Percentiles rank a stretch among this genome's conserved stretches.
Conservation (phyloP, 2,888 invertebrate genomes). For the Agrotis clavis region DNA sequence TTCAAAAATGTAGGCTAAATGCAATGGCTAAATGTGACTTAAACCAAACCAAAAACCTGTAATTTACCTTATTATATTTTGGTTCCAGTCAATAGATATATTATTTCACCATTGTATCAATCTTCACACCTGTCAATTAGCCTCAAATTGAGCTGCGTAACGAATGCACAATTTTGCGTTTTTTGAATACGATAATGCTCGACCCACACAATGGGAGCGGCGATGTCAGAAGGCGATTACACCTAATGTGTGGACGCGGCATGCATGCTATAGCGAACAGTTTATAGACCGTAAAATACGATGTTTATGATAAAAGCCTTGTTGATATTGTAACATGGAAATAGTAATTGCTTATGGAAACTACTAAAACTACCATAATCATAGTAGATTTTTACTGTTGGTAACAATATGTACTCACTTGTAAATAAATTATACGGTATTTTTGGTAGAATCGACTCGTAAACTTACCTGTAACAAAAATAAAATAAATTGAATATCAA, state of each 20-base stretch:
- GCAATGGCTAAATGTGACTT: background rate
- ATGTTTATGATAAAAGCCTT: slow-evolving; percentile 54
- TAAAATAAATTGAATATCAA: slow-evolving; percentile 7
- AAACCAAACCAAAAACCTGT: background rate
- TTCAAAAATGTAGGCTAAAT: slow-evolving; percentile 3
- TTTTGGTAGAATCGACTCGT: background rate
- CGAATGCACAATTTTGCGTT: slow-evolving; percentile 50
- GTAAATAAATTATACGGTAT: background rate
- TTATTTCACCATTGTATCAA: slow-evolving; percentile 41
- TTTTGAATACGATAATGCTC: slow-evolving; percentile 50
- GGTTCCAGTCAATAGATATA: slow-evolving; percentile 22
- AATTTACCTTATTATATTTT: slow-evolving; percentile 26
- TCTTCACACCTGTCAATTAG: slow-evolving; percentile 65
- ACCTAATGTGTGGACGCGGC: slow-evolving; percentile 64
- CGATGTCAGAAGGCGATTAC: slow-evolving; percentile 64
- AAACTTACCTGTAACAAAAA: slow-evolving; percentile 53
- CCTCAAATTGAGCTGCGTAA: slow-evolving; percentile 51
- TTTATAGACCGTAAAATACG: slow-evolving; percentile 68
- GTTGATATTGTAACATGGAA: slow-evolving; percentile 42
- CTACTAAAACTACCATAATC: background rate
- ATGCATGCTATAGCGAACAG: slow-evolving; percentile 44
- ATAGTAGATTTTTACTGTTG: background rate
- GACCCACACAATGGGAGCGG: slow-evolving; percentile 64
- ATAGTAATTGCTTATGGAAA: slow-evolving; percentile 12
- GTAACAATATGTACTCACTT: slow-evolving; percentile 20